phyloP scores from a whole-genome alignment of 2,113 vertebrate genomes.

The Smithornis capensis region DNA sequence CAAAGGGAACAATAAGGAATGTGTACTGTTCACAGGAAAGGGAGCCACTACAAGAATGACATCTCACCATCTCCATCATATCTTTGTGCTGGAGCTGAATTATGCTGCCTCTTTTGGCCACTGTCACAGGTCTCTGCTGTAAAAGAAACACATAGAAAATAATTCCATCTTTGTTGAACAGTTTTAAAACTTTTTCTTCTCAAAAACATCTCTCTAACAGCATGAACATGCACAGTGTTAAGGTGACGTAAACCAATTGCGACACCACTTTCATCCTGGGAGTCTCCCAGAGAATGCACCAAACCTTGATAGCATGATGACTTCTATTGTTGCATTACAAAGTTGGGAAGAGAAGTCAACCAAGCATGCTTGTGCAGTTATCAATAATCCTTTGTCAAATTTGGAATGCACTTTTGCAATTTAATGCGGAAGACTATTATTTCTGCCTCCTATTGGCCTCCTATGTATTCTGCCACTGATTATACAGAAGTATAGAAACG shows the following conservation, averaged over 20 bases:
- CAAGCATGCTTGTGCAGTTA: background rate
- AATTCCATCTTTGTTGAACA: background rate
- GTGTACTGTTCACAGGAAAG: background rate
- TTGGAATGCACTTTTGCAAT: background rate
- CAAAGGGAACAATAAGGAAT: background rate
- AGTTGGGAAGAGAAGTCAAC: background rate
- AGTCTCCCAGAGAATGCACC: background rate
- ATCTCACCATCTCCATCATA: background rate
- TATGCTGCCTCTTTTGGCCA: background rate
- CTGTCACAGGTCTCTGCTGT: background rate
- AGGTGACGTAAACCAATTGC: background rate
- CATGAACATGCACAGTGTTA: background rate
- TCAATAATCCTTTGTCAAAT: background rate
- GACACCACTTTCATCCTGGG: background rate
- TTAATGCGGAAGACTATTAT: background rate
- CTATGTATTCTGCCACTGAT: background rate
- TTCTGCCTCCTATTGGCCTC: background rate
- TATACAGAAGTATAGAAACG: background rate
- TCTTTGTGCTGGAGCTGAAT: background rate
- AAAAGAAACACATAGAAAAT: background rate
- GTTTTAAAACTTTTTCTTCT: background rate
- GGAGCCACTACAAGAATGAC: background rate
- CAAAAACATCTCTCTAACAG: background rate
- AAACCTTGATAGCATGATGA: background rate
- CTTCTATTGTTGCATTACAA: background rate